Evolutionary conservation across 2,888 invertebrate genomes (phyloP), one percentile per base, ranked within the genome.

Genomic region (Clistopyga incitator): DNA sequence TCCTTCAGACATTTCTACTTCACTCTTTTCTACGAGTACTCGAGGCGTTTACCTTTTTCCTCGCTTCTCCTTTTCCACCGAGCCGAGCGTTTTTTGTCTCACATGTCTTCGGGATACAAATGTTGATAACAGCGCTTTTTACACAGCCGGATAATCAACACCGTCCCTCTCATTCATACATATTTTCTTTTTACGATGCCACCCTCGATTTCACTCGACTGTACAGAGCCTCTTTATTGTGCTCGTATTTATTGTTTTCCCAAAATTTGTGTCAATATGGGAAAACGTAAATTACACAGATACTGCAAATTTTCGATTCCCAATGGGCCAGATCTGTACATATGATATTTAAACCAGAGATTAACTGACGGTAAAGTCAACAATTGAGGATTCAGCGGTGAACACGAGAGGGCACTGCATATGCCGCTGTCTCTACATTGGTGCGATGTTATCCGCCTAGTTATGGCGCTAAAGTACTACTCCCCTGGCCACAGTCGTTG

Each of bases 1-100:
- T 38, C 23, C 71, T 70, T 78, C 52, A 47, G 42, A 61, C 64
- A 54, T 78, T 78, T 71, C 64, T 54, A 38, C 67, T 34, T 75
- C n/a, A 50, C 25, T 74, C 25, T 74, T 25, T 50, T 25, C 29
- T 15, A 29, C 29, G 2, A 15, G 29, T 65, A 56, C 79, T 67
- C 29, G 38, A 79, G 65, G 42, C 56, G 65, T 72, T 59, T 59
- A 59, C 29, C 29, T 59, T 59, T 15, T 34, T 29, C n/a, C 15
- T 59, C 15, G 0, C n/a, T 34, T n/a, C 34, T 29, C 34, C 10
- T n/a, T 61, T 61, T 61, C 4, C 10, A 38, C 10, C 2, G 18
- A 59, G 15, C 29, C 1, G 29, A 15, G 6, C n/a, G n/a, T 59
- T 59, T 13, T 25, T 59, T 56, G 23, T 25, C 56, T 56, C 25